Evolutionary conservation across 2,797 vertebrate species (phyloP), one percentile per base, ranked within the genome.

Genomic region (Hybognathus amarus): DNA sequence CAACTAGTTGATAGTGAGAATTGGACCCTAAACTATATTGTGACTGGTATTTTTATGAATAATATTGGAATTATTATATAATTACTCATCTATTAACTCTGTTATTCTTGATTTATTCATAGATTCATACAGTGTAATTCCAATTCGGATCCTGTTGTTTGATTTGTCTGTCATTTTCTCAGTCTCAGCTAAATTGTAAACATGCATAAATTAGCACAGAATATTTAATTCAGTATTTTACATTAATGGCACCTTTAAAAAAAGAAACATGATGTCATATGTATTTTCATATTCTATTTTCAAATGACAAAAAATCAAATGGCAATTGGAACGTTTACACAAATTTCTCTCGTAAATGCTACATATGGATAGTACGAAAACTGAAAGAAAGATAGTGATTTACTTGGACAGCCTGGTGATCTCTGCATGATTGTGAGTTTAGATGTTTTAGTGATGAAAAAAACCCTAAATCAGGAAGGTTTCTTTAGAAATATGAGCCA

Each of bases 371-470:
- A 12, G 27, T 33, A 52, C 36, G 47, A 27, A 47, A 74, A 54
- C 11, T 8, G 11, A 36, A 74, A 74, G 18, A 74, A 22, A 22
- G 30, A 54, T 74, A 36, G 18, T 1, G 9, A 71, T 27, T 30
- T 36, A 59, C 63, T 59, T 67, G 47, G 10, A 68, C 36, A 12
- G 13, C 42, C 20, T 73, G 33, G 52, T 64, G 64, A 61, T 83
- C 36, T 40, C 24, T 68, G 11, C 66, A 85, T 80, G 88, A 86
- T 91, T 90, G 89, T 92, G 90, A 90, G 67, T 69, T 45, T 45
- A 45, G 6, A 15, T 27, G 22, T 27, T 45, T 69, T 69, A 42
- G 38, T 42, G 22, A 24, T n/a, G 11, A 40, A 68, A 68, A 24
- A 3, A 12, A 12, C 0, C 0, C 11, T 13, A 67, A 40, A 68